Conservation (phyloP, 2,797 vertebrate genomes). For the Betta splendens region DNA sequence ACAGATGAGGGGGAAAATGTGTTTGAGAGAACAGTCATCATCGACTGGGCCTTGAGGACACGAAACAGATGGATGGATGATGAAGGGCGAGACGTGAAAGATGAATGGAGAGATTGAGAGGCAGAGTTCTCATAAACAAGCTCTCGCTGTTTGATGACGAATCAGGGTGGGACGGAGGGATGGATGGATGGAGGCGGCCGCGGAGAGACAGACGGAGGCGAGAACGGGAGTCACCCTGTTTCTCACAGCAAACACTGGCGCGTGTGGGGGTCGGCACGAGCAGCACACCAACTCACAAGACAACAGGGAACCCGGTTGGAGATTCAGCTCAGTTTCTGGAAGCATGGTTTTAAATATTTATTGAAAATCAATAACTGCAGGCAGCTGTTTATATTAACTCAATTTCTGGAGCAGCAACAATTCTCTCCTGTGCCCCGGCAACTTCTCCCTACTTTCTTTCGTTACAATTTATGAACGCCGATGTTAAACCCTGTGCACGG, state of each 20-base stretch:
- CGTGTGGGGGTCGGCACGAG: not conserved
- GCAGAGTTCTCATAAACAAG: slow-evolving; percentile 57
- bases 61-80: slow-evolving; percentile 48
- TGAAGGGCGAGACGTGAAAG: slow-evolving; percentile 35
- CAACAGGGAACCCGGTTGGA: not conserved
- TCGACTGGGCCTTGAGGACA: slow-evolving; percentile 72
- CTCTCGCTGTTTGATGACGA: slow-evolving; percentile 45
- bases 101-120: slow-evolving; percentile 43
- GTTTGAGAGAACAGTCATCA: slow-evolving; percentile 51
- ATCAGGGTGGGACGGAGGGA: slow-evolving; percentile 29
- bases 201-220: slow-evolving; percentile 1
- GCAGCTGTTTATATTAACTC: slow-evolving; percentile 36
- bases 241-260: slow-evolving; percentile 2
- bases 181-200: slow-evolving; percentile 35
- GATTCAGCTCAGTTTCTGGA: slow-evolving; percentile 14
- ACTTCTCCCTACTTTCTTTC: slow-evolving; percentile 9
- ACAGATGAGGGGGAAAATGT: slow-evolving; percentile 48
- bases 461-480: slow-evolving; percentile 38
- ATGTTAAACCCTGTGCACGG: slow-evolving; percentile 28
- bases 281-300: not conserved
- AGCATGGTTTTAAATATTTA: slow-evolving; percentile 14
- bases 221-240: slow-evolving; percentile 5
- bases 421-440: slow-evolving; percentile 13
- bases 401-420: slow-evolving; percentile 3
- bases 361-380: slow-evolving; percentile 33